These are phyloP conservation scores for Spheniscus mendiculus DNA, from an alignment of 2,113 vertebrate species.

Conservation along the genomic window DNA sequence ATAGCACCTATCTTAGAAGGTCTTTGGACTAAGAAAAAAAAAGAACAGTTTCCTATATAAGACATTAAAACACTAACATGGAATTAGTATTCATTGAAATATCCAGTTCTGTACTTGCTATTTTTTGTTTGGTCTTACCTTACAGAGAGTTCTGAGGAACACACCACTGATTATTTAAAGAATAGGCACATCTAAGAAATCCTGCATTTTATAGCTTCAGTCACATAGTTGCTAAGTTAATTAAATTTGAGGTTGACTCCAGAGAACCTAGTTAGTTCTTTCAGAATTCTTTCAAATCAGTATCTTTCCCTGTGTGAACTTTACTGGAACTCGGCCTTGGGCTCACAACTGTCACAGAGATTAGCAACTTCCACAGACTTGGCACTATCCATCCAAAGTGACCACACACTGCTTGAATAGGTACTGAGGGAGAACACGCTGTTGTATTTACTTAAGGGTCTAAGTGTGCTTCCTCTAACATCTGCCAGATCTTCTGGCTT, in stretches of 20 bases:
- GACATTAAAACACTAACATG: not conserved
- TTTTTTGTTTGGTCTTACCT: not conserved
- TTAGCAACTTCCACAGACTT: not conserved
- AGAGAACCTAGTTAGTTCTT: not conserved
- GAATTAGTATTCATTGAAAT: not conserved
- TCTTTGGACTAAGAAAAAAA: not conserved
- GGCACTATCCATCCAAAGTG: not conserved
- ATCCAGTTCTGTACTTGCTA: not conserved
- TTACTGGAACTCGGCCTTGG: not conserved
- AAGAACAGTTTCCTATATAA: not conserved
- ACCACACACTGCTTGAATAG: not conserved
- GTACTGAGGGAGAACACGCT: not conserved
- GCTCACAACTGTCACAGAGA: not conserved
- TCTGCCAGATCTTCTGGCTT: conserved; percentile 11
- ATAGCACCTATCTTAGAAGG: not conserved
- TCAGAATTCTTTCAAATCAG: not conserved
- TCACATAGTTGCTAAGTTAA: not conserved
- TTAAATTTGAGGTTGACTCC: not conserved
- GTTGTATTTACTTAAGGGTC: not conserved
- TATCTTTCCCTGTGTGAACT: not conserved
- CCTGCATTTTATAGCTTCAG: not conserved
- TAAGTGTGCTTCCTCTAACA: not conserved
- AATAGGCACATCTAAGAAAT: not conserved
- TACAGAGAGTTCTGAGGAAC: not conserved
- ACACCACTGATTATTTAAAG: not conserved